A percentile compares a stretch with the other conserved stretches of the same genome.
Conservation (phyloP, 2,888 invertebrate species). For the Clepsis dumicolana region DNA sequence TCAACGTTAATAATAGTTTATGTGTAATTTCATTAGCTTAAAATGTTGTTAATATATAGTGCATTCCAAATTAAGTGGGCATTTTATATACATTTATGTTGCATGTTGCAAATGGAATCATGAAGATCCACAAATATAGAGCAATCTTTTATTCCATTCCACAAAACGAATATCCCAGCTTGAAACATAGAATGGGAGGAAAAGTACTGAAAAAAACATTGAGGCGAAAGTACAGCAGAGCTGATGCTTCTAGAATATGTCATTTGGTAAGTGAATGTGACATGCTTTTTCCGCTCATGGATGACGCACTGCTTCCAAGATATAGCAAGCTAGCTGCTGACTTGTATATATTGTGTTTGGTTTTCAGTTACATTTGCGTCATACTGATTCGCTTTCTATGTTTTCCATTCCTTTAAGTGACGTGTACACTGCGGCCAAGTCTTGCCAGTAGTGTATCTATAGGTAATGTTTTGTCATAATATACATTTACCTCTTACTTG, state of each 20-base stretch:
- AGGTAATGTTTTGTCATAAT: no score
- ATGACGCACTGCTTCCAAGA: neutral
- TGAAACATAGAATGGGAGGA: neutral
- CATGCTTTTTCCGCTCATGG: neutral
- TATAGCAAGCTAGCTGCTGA: neutral
- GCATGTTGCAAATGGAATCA: neutral
- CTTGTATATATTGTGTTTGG: neutral
- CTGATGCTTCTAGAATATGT: neutral
- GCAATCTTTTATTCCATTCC: neutral
- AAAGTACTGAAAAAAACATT: neutral
- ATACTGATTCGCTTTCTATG: neutral
- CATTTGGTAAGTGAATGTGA: conserved; percentile 2
- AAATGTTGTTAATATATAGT: neutral
- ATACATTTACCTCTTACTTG: no score
- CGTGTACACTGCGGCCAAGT: no score
- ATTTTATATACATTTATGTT: neutral
- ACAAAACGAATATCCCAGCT: neutral
- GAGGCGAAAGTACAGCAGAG: neutral
- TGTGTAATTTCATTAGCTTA: neutral
- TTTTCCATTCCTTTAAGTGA: neutral
- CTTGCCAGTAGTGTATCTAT: no score
- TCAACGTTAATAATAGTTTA: neutral
- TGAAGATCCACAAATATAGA: no score
- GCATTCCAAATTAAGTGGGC: neutral
- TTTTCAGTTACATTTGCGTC: neutral